These are phyloP conservation scores for Notoglanidium macrostoma DNA, from an alignment of 2,797 vertebrate species.

Conservation along the genomic window DNA sequence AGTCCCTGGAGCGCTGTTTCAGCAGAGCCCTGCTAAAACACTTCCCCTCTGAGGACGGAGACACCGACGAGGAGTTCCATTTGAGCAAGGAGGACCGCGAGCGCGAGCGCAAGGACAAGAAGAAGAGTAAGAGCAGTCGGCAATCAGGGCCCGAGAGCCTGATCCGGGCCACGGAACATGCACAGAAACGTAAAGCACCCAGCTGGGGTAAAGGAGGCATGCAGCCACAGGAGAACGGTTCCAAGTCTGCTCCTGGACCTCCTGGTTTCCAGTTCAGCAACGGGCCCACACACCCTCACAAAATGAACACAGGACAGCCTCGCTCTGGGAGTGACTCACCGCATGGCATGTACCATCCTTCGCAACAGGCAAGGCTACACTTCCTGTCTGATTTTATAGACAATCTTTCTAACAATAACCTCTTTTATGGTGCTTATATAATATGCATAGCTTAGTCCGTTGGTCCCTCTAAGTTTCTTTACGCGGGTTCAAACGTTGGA, in stretches of 20 bases:
- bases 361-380: slow-evolving; percentile 69
- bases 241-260: slow-evolving; percentile 57
- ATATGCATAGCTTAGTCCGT: background rate
- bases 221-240: slow-evolving; percentile 66
- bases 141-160: slow-evolving; percentile 77
- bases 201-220: slow-evolving; percentile 69
- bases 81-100: slow-evolving; percentile 86
- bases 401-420: background rate
- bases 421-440: background rate
- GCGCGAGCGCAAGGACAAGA: slow-evolving; percentile 85
- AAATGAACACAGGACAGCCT: slow-evolving; percentile 68
- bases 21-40: slow-evolving; percentile 93
- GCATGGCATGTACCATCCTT: slow-evolving; percentile 70
- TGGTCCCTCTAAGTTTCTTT: background rate
- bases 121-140: slow-evolving; percentile 78
- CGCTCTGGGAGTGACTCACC: slow-evolving; percentile 65
- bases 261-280: slow-evolving; percentile 67
- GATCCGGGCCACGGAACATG: slow-evolving; percentile 76
- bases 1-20: slow-evolving; percentile 93
- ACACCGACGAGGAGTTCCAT: slow-evolving; percentile 95
- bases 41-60: slow-evolving; percentile 93
- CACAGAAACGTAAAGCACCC: slow-evolving; percentile 70
- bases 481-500: background rate
- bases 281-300: slow-evolving; percentile 70
- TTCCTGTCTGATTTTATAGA: background rate